Evolutionary conservation across 2,797 vertebrate species (phyloP).

Genomic region (Crocidura indochinensis): DNA sequence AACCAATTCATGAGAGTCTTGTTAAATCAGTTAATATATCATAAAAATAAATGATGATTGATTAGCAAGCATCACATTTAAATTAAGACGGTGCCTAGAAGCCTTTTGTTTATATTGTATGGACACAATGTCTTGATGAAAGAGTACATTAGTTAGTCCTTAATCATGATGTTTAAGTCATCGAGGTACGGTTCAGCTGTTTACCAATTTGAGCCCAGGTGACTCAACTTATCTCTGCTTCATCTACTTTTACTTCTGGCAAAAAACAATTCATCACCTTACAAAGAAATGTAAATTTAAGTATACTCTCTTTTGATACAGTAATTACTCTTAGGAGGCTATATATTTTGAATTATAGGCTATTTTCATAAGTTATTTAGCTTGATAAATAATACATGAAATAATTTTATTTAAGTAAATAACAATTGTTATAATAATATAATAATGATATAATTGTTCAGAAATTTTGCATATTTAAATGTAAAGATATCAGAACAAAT

Average conservation of each 20-base stretch:
- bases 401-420: conserved; percentile 41
- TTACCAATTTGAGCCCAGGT: background rate
- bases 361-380: conserved; percentile 54
- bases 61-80: conserved; percentile 61
- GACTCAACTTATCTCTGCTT: conserved; percentile 13
- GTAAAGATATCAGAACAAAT: background rate
- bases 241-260: conserved; percentile 26
- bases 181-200: background rate
- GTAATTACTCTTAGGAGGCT: background rate
- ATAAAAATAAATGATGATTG: conserved; percentile 62
- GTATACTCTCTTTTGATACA: background rate
- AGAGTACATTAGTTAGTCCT: background rate
- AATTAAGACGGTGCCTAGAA: conserved; percentile 29
- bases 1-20: conserved; percentile 60
- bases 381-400: background rate
- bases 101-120: background rate
- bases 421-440: no score
- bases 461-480: no score
- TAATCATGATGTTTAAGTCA: conserved; percentile 36
- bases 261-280: conserved; percentile 15
- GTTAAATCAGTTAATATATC: conserved; percentile 36
- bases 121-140: conserved; percentile 45
- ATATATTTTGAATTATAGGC: conserved; percentile 10
- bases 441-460: no score
- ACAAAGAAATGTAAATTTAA: background rate